Percentiles rank a stretch among this genome's conserved stretches.
phyloP scores from a whole-genome alignment of 2,113 vertebrate species.

The Oreochromis tanganicae region DNA sequence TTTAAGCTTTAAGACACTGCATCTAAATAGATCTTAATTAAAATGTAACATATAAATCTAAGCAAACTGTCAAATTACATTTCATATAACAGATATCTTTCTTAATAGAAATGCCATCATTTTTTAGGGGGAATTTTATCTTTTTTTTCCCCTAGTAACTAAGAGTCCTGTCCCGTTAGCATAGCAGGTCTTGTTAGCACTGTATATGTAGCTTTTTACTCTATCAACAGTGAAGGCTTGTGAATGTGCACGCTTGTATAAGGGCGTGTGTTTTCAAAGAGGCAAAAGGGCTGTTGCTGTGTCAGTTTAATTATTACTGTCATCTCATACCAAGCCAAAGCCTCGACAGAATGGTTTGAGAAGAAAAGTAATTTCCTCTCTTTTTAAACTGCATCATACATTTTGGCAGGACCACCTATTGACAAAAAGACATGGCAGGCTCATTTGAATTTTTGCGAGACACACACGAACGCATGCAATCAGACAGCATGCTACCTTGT shows the following conservation, averaged over 20 bases:
- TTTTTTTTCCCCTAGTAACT: not conserved
- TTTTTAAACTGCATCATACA: conserved; percentile 34
- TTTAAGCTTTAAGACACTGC: not conserved
- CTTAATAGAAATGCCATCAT: not conserved
- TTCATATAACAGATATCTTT: not conserved
- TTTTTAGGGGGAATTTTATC: not conserved
- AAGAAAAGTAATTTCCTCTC: conserved; percentile 52
- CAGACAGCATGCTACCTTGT: not conserved
- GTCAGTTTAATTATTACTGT: conserved; percentile 65
- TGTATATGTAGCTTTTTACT: not conserved
- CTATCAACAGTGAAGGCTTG: conserved; percentile 17
- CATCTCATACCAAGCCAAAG: conserved; percentile 10
- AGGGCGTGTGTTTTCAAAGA: not conserved
- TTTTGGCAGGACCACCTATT: conserved; percentile 39
- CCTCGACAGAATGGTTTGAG: conserved; percentile 13
- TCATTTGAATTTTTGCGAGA: conserved; percentile 33
- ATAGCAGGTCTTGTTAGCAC: conserved; percentile 18
- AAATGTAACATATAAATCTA: not conserved
- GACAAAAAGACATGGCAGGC: conserved; percentile 12
- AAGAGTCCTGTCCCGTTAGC: conserved; percentile 16
- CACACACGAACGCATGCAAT: not conserved
- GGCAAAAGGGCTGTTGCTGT: conserved; percentile 26
- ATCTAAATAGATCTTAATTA: not conserved
- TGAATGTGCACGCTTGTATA: not conserved
- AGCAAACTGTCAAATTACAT: not conserved